A percentile compares a stretch with the other conserved stretches of the same genome.
Conservation (phyloP, 2,888 invertebrate species). For the Leptinotarsa rubiginosa region DNA sequence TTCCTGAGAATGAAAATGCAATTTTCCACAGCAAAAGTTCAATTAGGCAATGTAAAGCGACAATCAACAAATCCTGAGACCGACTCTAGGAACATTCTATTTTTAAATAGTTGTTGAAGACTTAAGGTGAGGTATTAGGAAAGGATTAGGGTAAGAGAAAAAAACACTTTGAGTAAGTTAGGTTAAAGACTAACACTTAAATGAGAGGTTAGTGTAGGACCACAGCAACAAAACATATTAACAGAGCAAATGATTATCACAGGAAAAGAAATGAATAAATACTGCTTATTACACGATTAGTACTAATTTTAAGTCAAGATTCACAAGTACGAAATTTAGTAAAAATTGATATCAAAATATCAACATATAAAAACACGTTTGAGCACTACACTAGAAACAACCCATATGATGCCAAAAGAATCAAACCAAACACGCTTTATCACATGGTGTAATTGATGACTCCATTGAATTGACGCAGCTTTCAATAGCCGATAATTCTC, state of each 20-base stretch:
- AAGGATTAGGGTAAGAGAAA: neutral
- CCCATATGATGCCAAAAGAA: slow-evolving; percentile 1
- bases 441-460: slow-evolving; percentile 6
- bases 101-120: neutral
- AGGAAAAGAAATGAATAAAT: slow-evolving; percentile 14
- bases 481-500: neutral
- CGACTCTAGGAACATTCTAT: slow-evolving; percentile 4
- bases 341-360: slow-evolving; percentile 6
- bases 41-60: slow-evolving; percentile 2
- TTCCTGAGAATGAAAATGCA: slow-evolving; percentile 10
- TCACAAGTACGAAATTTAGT: slow-evolving; percentile 1
- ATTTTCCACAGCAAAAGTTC: neutral
- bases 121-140: neutral
- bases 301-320: neutral
- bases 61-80: slow-evolving; percentile 11
- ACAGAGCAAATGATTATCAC: slow-evolving; percentile 9
- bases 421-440: slow-evolving; percentile 6
- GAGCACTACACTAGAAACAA: slow-evolving; percentile 1
- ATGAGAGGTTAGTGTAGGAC: slow-evolving; percentile 7
- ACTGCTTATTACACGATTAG: slow-evolving; percentile 5
- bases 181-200: slow-evolving; percentile 2
- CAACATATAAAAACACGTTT: slow-evolving; percentile 2
- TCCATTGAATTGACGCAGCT: slow-evolving; percentile 4
- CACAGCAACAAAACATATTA: neutral
- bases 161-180: neutral